These are phyloP conservation scores for Mimas tiliae DNA, from an alignment of 2,888 invertebrate genomes.

Conservation along the genomic window DNA sequence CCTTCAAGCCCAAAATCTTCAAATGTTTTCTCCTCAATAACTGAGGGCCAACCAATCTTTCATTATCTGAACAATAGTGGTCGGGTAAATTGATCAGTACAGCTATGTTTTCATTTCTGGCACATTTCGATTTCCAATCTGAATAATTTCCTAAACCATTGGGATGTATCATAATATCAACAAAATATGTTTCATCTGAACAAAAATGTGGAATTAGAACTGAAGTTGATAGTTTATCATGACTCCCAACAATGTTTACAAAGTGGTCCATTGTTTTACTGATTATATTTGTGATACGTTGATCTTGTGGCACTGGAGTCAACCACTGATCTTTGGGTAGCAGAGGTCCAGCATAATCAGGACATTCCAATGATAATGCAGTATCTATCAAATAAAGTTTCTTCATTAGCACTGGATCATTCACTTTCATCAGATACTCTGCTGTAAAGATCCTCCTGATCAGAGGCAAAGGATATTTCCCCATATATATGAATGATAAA, in stretches of 20 bases:
- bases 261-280: slow-evolving; percentile 75
- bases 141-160: slow-evolving; percentile 63
- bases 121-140: slow-evolving; percentile 73
- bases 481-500: slow-evolving; percentile 86
- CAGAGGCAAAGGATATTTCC: slow-evolving; percentile 86
- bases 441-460: slow-evolving; percentile 85
- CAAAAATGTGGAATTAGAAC: slow-evolving; percentile 83
- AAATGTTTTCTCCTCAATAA: slow-evolving; percentile 86
- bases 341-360: slow-evolving; percentile 83
- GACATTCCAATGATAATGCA: slow-evolving; percentile 86
- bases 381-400: slow-evolving; percentile 87
- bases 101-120: slow-evolving; percentile 79
- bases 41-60: slow-evolving; percentile 86
- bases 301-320: slow-evolving; percentile 81
- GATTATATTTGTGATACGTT: slow-evolving; percentile 78
- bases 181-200: slow-evolving; percentile 83
- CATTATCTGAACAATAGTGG: slow-evolving; percentile 85
- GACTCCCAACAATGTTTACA: slow-evolving; percentile 69
- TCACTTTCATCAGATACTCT: slow-evolving; percentile 85
- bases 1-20: slow-evolving; percentile 85
- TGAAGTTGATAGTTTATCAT: slow-evolving; percentile 74
- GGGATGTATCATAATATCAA: slow-evolving; percentile 86
- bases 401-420: slow-evolving; percentile 67
- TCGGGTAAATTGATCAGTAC: slow-evolving; percentile 87
- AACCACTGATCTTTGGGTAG: slow-evolving; percentile 81